phyloP scores from a whole-genome alignment of 2,113 vertebrate genomes.

The Antennarius striatus region DNA sequence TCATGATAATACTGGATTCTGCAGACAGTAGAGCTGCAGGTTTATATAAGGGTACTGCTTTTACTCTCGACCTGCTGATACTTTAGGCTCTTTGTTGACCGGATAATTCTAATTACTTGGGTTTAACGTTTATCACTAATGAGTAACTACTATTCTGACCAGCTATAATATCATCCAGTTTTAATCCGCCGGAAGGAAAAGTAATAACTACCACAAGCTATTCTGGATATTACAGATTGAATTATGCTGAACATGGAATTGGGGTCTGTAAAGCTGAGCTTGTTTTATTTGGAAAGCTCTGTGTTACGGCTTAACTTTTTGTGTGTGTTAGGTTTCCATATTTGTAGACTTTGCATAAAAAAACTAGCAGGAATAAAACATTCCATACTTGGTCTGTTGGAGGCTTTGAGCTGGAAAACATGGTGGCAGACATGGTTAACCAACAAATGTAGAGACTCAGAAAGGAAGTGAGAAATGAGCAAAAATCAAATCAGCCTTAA shows the following conservation, averaged over 20 bases:
- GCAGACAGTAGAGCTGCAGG: conserved; percentile 5
- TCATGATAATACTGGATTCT: background rate
- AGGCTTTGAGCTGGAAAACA: too few species aligned
- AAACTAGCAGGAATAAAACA: too few species aligned
- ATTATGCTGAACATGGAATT: background rate
- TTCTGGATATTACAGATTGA: background rate
- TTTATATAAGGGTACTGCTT: conserved; percentile 5
- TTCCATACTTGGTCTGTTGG: too few species aligned
- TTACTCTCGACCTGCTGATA: conserved; percentile 2
- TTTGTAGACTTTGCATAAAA: too few species aligned
- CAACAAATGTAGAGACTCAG: too few species aligned
- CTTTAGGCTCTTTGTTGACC: background rate
- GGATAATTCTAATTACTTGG: background rate
- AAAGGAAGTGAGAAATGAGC: too few species aligned
- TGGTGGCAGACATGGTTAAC: too few species aligned
- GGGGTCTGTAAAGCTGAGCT: background rate
- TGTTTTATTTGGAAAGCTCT: too few species aligned
- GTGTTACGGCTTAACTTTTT: too few species aligned
- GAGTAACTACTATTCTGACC: conserved; percentile 3
- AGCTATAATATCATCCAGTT: background rate
- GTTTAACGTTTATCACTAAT: background rate
- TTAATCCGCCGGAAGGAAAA: background rate
- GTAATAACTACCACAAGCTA: too few species aligned
- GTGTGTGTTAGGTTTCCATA: too few species aligned
- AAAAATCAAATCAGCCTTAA: too few species aligned